Percentiles rank a stretch among this genome's conserved stretches.
Evolutionary conservation across 2,113 vertebrate genomes (phyloP).

Genomic region (Arizona elegans): DNA sequence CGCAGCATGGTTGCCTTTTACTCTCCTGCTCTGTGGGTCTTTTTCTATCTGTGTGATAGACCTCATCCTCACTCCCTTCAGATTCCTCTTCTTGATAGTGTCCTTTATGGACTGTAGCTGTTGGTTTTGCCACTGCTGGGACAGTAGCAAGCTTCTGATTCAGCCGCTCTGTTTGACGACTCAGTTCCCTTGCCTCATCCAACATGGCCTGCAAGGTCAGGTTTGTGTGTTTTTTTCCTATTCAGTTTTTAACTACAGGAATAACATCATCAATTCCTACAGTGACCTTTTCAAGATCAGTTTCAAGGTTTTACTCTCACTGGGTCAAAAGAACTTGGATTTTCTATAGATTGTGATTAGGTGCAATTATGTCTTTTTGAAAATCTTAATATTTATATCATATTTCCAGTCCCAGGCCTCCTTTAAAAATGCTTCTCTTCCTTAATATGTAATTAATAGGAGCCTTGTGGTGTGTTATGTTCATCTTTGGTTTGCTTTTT

Average conservation of each 20-base stretch:
- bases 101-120: no score
- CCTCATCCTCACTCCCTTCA: no score
- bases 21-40: no score
- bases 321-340: not conserved
- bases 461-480: conserved; percentile 4
- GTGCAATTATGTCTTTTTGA: not conserved
- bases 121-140: no score
- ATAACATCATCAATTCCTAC: not conserved
- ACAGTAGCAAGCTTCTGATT: no score
- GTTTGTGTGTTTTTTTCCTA: not conserved
- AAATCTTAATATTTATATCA: not conserved
- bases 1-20: no score
- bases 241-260: not conserved
- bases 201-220: no score
- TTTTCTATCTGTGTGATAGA: no score
- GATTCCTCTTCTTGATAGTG: no score
- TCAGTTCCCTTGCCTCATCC: no score
- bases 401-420: not conserved
- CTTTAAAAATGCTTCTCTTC: not conserved
- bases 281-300: not conserved
- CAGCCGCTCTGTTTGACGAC: no score
- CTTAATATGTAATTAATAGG: not conserved
- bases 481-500: conserved; percentile 9
- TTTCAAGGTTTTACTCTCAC: not conserved
- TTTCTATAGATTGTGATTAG: not conserved